A percentile compares a stretch with the other conserved stretches of the same genome.
phyloP scores from a whole-genome alignment of 1,140 invertebrate genomes.

The Neodiprion fabricii region DNA sequence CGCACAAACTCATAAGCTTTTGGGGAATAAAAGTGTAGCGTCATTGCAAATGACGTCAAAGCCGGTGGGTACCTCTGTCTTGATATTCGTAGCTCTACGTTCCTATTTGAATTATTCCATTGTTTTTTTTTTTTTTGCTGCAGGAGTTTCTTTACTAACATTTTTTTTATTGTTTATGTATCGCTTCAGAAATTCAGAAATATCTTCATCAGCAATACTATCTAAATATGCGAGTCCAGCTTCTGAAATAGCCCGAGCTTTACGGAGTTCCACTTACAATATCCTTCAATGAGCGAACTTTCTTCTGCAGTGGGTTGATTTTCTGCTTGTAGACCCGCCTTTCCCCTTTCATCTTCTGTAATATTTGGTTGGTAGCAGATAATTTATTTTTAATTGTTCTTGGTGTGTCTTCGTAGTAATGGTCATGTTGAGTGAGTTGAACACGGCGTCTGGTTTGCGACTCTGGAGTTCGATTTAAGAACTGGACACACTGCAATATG shows the following conservation, averaged over 20 bases:
- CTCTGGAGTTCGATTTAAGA: neutral
- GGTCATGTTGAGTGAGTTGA: neutral
- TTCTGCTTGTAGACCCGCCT: neutral
- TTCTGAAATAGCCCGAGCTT: slow-evolving; percentile 3
- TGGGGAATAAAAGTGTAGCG: slow-evolving; percentile 46
- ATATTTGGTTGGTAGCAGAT: neutral
- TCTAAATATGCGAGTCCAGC: neutral
- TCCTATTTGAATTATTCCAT: neutral
- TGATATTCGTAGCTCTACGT: neutral
- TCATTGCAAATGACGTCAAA: slow-evolving; percentile 43
- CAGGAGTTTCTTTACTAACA: neutral
- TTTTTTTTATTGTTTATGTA: neutral
- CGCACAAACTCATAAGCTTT: slow-evolving; percentile 48
- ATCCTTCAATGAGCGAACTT: slow-evolving; percentile 4
- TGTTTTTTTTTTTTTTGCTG: neutral
- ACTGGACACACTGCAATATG: neutral
- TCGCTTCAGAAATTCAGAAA: neutral
- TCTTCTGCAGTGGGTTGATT: neutral
- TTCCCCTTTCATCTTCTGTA: neutral
- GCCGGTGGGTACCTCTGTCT: slow-evolving; percentile 13
- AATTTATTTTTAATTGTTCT: neutral
- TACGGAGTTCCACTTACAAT: slow-evolving; percentile 4
- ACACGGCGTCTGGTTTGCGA: neutral
- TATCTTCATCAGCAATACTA: neutral
- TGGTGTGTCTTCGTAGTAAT: neutral